Percentiles rank a stretch among this genome's conserved stretches.
phyloP scores from a whole-genome alignment of 2,797 vertebrate species.

The Tarsius wallacei region DNA sequence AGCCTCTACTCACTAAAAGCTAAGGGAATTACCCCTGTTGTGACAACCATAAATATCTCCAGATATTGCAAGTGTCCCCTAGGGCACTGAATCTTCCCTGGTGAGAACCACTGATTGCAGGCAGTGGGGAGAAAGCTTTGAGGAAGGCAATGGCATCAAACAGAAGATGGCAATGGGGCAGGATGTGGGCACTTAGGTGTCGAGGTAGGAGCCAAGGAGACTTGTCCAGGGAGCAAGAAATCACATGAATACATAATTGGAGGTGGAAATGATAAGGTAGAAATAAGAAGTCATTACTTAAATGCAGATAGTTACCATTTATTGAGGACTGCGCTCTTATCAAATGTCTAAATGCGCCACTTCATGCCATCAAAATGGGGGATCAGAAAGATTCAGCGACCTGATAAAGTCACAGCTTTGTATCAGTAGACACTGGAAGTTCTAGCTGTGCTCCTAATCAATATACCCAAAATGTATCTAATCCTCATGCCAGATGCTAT shows the following conservation, averaged over 20 bases:
- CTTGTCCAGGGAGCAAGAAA: background rate
- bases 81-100: too few relatives aligned
- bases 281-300: background rate
- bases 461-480: accelerated
- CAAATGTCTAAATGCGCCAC: accelerated
- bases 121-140: background rate
- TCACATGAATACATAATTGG: background rate
- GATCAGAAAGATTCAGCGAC: background rate
- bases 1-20: background rate
- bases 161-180: accelerated
- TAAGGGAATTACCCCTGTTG: too few relatives aligned
- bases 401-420: accelerated
- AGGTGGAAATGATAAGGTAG: background rate
- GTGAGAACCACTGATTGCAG: background rate
- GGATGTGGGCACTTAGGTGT: accelerated
- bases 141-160: too few relatives aligned
- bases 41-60: background rate
- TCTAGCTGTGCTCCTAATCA: background rate
- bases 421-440: accelerated
- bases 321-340: background rate
- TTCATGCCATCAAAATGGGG: background rate
- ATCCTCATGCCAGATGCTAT: accelerated
- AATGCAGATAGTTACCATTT: background rate
- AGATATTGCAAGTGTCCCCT: background rate
- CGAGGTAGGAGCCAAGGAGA: background rate